phyloP scores from a whole-genome alignment of 2,888 invertebrate species.

The Didymodactylos carnosus region DNA sequence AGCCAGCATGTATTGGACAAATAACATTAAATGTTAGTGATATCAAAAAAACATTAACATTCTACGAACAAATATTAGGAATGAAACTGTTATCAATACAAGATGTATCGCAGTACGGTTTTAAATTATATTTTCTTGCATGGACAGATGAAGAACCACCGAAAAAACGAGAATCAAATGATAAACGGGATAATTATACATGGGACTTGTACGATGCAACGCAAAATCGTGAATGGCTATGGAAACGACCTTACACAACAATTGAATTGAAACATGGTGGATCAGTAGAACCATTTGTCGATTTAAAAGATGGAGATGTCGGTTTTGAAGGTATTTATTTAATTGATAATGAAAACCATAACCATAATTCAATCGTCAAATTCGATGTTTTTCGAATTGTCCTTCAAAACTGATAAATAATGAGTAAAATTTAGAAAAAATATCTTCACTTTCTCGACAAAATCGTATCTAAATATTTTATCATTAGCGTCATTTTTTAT shows the following conservation, averaged over 20 bases:
- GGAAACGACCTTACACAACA: neutral
- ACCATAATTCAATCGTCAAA: too few species aligned
- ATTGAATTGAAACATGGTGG: neutral
- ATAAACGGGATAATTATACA: too few species aligned
- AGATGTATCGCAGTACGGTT: neutral
- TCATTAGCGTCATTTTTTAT: too few species aligned
- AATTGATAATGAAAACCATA: too few species aligned
- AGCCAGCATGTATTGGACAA: neutral
- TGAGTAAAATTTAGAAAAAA: too few species aligned
- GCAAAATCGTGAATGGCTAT: neutral
- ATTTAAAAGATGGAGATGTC: neutral
- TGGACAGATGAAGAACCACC: neutral
- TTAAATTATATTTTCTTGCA: neutral
- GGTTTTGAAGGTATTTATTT: neutral
- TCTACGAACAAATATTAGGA: neutral
- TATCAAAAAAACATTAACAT: neutral
- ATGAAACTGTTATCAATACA: neutral
- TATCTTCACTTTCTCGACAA: too few species aligned
- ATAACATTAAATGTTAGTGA: neutral
- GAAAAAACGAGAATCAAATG: too few species aligned
- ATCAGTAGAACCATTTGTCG: neutral
- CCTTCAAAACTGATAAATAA: too few species aligned
- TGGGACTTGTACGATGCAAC: neutral
- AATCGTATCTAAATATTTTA: too few species aligned
- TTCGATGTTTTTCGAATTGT: too few species aligned